A percentile compares a stretch with the other conserved stretches of the same genome.
These are phyloP conservation scores for Pterobdella sp. DNA, from an alignment of 2,888 invertebrate genomes.

Conservation along the genomic window DNA sequence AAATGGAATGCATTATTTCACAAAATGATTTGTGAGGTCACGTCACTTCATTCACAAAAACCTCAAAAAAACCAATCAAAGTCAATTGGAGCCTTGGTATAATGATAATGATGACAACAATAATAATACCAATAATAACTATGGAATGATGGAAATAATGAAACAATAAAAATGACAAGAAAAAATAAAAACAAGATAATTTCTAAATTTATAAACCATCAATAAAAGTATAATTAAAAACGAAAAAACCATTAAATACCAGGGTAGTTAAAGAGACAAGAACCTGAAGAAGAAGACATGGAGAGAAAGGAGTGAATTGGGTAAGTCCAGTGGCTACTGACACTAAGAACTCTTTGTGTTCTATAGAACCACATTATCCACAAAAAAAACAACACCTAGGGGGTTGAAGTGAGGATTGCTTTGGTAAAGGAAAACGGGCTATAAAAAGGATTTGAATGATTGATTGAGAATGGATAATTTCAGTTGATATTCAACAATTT, in stretches of 20 bases:
- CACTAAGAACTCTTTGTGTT: background rate
- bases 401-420: background rate
- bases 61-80: too few relatives aligned
- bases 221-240: background rate
- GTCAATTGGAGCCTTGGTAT: too few relatives aligned
- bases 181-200: background rate
- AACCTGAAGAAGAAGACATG: background rate
- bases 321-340: background rate
- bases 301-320: background rate
- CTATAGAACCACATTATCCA: background rate
- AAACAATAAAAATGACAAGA: background rate
- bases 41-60: too few relatives aligned
- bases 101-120: too few relatives aligned
- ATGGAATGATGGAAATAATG: background rate
- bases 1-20: too few relatives aligned
- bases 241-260: too few relatives aligned
- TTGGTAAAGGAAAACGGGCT: background rate
- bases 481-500: background rate
- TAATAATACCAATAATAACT: background rate
- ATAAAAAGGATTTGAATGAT: background rate
- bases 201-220: background rate
- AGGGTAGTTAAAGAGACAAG: background rate
- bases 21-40: too few relatives aligned
- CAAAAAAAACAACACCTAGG: background rate
- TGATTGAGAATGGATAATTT: background rate